These are phyloP conservation scores for Crenuchus spilurus DNA, from an alignment of 2,797 vertebrate species.

Conservation along the genomic window DNA sequence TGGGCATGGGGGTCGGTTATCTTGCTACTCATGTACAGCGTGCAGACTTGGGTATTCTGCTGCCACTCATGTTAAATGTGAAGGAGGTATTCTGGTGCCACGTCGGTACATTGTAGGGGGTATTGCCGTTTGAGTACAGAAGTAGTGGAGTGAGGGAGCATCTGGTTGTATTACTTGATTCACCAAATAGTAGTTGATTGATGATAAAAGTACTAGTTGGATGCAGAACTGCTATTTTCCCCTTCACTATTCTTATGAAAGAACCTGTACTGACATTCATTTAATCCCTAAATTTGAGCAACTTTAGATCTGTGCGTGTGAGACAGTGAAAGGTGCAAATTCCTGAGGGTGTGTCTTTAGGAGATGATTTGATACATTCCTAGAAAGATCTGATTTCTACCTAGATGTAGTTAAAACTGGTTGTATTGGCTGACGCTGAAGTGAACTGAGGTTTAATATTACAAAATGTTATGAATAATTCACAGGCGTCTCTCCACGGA, in stretches of 20 bases:
- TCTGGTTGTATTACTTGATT: too few species aligned
- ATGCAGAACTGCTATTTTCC: too few species aligned
- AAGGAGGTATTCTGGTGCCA: not conserved
- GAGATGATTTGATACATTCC: not conserved
- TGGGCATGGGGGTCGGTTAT: too few species aligned
- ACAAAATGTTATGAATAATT: not conserved
- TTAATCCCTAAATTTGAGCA: too few species aligned
- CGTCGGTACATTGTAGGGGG: not conserved
- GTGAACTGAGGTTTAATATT: not conserved
- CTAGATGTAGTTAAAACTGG: not conserved
- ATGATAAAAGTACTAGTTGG: too few species aligned
- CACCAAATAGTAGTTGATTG: too few species aligned
- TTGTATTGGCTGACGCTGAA: not conserved
- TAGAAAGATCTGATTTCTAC: not conserved
- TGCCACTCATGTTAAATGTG: not conserved
- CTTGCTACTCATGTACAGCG: too few species aligned
- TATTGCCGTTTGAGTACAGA: too few species aligned
- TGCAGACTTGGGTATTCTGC: not conserved
- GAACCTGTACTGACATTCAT: too few species aligned
- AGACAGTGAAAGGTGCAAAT: not conserved
- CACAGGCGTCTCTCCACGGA: not conserved
- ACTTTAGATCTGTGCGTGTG: too few species aligned
- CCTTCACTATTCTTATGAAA: too few species aligned
- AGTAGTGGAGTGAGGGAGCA: too few species aligned
- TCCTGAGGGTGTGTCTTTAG: not conserved